Conservation (phyloP, 2,797 vertebrate genomes). For the Kryptolebias ocellatus region DNA sequence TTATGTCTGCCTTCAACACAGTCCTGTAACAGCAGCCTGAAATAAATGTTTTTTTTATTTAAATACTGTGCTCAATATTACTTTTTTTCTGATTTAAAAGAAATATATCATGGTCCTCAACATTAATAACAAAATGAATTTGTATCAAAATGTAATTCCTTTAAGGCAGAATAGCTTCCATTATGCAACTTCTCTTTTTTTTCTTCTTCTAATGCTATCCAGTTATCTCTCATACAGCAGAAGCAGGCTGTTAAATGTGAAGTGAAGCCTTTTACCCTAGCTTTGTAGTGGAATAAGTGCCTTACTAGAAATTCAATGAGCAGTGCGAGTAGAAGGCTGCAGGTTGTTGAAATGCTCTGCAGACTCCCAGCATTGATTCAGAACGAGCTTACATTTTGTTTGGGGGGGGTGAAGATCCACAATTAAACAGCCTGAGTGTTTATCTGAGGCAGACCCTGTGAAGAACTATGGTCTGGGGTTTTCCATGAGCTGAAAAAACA, state of each 20-base stretch:
- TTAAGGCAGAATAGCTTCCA: neutral
- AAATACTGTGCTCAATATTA: neutral
- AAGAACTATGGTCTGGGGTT: constrained; percentile 21
- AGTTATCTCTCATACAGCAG: constrained; percentile 10
- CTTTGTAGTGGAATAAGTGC: constrained; percentile 13
- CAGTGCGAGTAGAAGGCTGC: constrained; percentile 6
- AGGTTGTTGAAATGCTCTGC: constrained; percentile 8
- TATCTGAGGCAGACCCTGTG: constrained; percentile 21
- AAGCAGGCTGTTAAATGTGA: constrained; percentile 10
- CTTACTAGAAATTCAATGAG: constrained; percentile 43
- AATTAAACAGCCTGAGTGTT: constrained; percentile 11
- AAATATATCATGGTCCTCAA: neutral
- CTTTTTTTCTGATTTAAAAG: neutral
- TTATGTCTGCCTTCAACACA: too few species aligned
- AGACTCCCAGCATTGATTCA: constrained; percentile 16
- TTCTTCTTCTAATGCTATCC: constrained; percentile 4
- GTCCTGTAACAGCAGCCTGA: neutral
- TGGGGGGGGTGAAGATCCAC: constrained; percentile 6
- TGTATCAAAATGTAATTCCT: neutral
- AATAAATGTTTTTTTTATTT: neutral
- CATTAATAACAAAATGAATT: neutral
- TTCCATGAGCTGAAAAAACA: constrained; percentile 18
- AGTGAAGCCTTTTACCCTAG: constrained; percentile 6
- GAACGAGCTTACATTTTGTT: constrained; percentile 10
- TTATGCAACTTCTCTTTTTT: neutral